Conservation (phyloP, 2,888 invertebrate genomes). For the Torymus auratus region DNA sequence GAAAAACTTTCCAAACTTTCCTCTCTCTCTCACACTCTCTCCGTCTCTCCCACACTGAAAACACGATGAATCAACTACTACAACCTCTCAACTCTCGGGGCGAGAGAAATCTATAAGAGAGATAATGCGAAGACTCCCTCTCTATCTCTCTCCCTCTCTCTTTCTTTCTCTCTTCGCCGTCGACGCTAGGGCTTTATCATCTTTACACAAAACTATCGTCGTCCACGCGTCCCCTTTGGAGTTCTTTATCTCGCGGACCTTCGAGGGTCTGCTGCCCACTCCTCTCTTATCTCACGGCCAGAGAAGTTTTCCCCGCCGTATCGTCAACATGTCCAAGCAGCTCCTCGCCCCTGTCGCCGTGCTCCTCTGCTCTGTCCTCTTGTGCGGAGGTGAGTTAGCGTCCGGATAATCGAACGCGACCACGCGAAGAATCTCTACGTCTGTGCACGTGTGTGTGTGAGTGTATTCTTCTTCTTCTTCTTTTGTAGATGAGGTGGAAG, state of each 20-base stretch:
- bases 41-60: not conserved
- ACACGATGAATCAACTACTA: conserved; percentile 1
- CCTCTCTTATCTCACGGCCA: conserved; percentile 30
- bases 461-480: no score
- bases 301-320: conserved; percentile 48
- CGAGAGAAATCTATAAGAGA: not conserved
- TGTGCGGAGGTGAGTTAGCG: conserved; percentile 45
- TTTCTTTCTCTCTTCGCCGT: no score
- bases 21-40: no score
- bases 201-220: conserved; percentile 45
- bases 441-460: no score
- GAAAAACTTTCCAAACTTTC: no score
- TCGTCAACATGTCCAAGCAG: conserved; percentile 55
- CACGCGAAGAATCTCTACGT: no score
- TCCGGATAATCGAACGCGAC: conserved; percentile 19
- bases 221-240: not conserved
- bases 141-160: no score
- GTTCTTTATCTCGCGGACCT: conserved; percentile 30
- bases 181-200: conserved; percentile 15
- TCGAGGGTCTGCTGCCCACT: not conserved
- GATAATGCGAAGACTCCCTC: not conserved
- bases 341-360: not conserved
- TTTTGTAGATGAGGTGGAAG: no score
- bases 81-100: not conserved
- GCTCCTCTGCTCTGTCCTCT: conserved; percentile 31